phyloP scores from a whole-genome alignment of 1,140 invertebrate species.

The Acromyrmex echinatior region DNA sequence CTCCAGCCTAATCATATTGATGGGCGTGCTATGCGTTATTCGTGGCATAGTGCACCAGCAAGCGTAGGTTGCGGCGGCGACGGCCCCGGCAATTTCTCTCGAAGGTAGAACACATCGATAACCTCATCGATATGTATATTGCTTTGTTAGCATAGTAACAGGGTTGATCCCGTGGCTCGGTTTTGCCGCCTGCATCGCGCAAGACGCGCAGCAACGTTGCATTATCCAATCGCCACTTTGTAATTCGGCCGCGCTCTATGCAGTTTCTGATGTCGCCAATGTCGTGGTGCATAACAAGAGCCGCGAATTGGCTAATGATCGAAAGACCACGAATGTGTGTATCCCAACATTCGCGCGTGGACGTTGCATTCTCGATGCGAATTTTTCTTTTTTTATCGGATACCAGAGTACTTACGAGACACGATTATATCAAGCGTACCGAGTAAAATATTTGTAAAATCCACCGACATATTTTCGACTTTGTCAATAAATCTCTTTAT shows the following conservation, averaged over 20 bases:
- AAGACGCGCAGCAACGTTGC: conserved; percentile 44
- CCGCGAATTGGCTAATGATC: conserved; percentile 42
- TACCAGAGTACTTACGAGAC: neutral
- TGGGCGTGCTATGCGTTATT: conserved; percentile 60
- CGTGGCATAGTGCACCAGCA: conserved; percentile 44
- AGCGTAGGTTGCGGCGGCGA: conserved; percentile 10
- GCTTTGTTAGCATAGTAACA: conserved; percentile 66
- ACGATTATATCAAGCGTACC: neutral
- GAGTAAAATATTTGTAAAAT: neutral
- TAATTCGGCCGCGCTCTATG: conserved; percentile 38
- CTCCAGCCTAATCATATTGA: conserved; percentile 64
- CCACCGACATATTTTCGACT: neutral
- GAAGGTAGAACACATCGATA: conserved; percentile 58
- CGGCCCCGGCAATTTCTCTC: conserved; percentile 50
- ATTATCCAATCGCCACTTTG: conserved; percentile 60
- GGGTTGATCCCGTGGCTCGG: conserved; percentile 55
- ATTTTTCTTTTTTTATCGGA: conserved; percentile 34
- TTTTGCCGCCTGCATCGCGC: conserved; percentile 39
- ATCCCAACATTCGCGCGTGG: neutral
- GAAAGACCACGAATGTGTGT: neutral
- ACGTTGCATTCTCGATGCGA: neutral
- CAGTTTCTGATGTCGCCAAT: neutral
- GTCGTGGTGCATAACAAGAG: neutral
- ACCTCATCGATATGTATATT: conserved; percentile 65
- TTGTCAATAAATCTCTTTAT: neutral